Evolutionary conservation across 2,797 vertebrate genomes (phyloP).

Genomic region (Halcyon smyrnensis): DNA sequence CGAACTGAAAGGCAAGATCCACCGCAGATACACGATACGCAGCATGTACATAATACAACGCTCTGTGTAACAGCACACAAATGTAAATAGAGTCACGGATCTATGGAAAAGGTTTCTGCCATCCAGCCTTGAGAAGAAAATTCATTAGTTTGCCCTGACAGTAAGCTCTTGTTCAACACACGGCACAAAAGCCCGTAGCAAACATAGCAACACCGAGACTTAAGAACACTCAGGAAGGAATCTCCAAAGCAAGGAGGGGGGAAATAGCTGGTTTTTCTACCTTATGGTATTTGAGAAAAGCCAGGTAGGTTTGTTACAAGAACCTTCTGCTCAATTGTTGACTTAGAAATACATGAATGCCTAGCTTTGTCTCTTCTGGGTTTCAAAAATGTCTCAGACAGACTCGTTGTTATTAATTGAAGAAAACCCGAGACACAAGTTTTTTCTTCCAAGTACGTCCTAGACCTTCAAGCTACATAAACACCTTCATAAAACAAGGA

Average conservation of each 20-base stretch:
- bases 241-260: neutral
- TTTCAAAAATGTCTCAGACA: neutral
- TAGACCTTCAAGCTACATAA: neutral
- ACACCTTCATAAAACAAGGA: neutral
- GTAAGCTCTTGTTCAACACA: conserved; percentile 42
- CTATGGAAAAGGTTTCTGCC: conserved; percentile 23
- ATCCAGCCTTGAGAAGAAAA: neutral
- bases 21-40: rapidly evolving
- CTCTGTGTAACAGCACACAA: conserved; percentile 8
- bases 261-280: neutral
- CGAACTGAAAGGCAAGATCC: neutral
- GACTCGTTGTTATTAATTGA: neutral
- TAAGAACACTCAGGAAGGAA: neutral
- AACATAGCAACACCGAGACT: neutral
- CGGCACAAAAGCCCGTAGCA: conserved; percentile 23
- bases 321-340: neutral
- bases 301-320: neutral
- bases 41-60: neutral
- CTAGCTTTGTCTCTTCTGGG: neutral
- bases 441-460: neutral
- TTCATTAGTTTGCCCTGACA: conserved; percentile 33
- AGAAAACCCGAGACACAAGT: neutral
- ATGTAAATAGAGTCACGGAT: neutral
- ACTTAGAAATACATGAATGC: neutral
- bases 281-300: neutral